Evolutionary conservation across 2,797 vertebrate species (phyloP).

Genomic region (Hozukius guyotensis): DNA sequence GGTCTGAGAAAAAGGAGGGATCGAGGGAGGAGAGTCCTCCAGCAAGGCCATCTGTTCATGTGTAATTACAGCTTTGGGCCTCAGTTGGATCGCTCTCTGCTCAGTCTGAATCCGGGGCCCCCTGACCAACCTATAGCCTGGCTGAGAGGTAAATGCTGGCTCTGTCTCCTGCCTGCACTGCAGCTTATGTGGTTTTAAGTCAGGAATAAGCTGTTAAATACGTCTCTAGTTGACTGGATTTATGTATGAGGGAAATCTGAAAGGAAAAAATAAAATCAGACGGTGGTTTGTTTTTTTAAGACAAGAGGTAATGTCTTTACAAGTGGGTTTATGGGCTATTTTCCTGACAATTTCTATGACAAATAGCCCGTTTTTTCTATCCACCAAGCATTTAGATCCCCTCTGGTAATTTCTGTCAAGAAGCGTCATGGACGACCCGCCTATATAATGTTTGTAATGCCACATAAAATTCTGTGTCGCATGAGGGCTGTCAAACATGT

Average conservation of each 20-base stretch:
- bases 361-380: not conserved
- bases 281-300: not conserved
- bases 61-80: slow-evolving; percentile 77
- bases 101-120: slow-evolving; percentile 35
- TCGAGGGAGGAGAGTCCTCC: slow-evolving; percentile 54
- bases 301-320: not conserved
- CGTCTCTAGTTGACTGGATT: slow-evolving; percentile 20
- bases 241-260: not conserved
- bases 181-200: slow-evolving; percentile 37
- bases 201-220: slow-evolving; percentile 32
- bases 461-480: slow-evolving; percentile 25
- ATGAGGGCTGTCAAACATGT: not conserved
- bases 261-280: not conserved
- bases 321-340: not conserved
- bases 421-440: not conserved
- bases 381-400: not conserved
- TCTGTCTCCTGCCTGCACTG: slow-evolving; percentile 7
- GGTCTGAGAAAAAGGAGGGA: slow-evolving; percentile 38
- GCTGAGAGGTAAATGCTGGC: slow-evolving; percentile 54
- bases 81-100: slow-evolving; percentile 40
- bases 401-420: slow-evolving; percentile 8
- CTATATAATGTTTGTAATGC: slow-evolving; percentile 29
- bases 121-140: slow-evolving; percentile 56
- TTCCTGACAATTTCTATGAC: slow-evolving; percentile 6
- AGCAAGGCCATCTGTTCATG: slow-evolving; percentile 77